phyloP scores from a whole-genome alignment of 1,140 invertebrate genomes.

The Heliconius himera region DNA sequence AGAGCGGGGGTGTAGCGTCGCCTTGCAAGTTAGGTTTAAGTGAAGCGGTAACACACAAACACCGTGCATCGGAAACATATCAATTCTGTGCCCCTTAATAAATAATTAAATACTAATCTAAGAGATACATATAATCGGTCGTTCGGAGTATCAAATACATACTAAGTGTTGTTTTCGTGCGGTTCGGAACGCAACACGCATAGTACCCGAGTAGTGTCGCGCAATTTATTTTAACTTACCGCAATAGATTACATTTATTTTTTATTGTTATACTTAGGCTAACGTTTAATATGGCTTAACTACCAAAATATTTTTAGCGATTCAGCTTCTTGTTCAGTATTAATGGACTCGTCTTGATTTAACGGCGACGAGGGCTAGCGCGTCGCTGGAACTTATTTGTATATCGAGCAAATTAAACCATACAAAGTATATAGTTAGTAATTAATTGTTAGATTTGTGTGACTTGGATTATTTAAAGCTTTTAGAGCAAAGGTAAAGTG shows the following conservation, averaged over 20 bases:
- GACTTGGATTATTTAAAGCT: slow-evolving; percentile 81
- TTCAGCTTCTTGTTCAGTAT: slow-evolving; percentile 77
- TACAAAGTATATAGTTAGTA: slow-evolving; percentile 80
- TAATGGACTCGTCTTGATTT: slow-evolving; percentile 67
- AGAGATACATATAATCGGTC: slow-evolving; percentile 80
- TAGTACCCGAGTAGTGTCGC: slow-evolving; percentile 73
- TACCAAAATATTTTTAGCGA: slow-evolving; percentile 75
- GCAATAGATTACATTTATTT: slow-evolving; percentile 66
- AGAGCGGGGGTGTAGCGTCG: slow-evolving; percentile 79
- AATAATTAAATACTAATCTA: slow-evolving; percentile 78
- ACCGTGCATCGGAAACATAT: slow-evolving; percentile 83
- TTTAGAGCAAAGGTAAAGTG: slow-evolving; percentile 79
- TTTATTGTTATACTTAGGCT: slow-evolving; percentile 73
- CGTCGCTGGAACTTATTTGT: slow-evolving; percentile 75
- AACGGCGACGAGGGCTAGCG: slow-evolving; percentile 58
- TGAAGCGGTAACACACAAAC: slow-evolving; percentile 81
- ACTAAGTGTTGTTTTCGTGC: slow-evolving; percentile 77
- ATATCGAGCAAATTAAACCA: slow-evolving; percentile 79
- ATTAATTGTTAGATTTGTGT: slow-evolving; percentile 82
- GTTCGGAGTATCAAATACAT: slow-evolving; percentile 77
- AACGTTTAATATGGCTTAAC: slow-evolving; percentile 74
- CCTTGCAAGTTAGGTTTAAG: slow-evolving; percentile 81
- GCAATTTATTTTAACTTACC: slow-evolving; percentile 67
- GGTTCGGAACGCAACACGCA: slow-evolving; percentile 44
- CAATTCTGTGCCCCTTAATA: slow-evolving; percentile 83